Percentiles rank a stretch among this genome's conserved stretches.
phyloP scores from a whole-genome alignment of 2,888 invertebrate species.

The Campaea margaritaria region DNA sequence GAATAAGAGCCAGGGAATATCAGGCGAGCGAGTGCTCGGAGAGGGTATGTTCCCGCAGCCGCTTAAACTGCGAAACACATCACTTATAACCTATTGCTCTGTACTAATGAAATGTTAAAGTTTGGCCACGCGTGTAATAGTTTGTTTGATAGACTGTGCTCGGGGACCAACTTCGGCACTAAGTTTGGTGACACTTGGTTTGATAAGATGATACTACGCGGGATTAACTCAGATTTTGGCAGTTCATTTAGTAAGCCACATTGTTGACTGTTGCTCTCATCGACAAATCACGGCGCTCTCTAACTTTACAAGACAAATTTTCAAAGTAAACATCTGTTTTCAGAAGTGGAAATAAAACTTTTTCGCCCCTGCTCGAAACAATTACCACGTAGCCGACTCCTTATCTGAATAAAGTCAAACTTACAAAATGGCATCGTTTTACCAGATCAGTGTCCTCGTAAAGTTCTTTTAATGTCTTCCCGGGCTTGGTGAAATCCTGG shows the following conservation, averaged over 20 bases:
- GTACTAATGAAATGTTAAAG: slow-evolving; percentile 61
- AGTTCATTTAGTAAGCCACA: background rate
- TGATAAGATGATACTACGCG: slow-evolving; percentile 21
- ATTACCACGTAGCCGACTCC: slow-evolving; percentile 34
- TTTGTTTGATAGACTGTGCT: slow-evolving; percentile 36
- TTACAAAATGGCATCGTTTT: slow-evolving; percentile 41
- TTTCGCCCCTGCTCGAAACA: slow-evolving; percentile 30
- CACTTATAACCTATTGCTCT: slow-evolving; percentile 61
- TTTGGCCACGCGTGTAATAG: slow-evolving; percentile 48
- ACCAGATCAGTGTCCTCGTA: slow-evolving; percentile 46
- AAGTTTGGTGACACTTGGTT: slow-evolving; percentile 29
- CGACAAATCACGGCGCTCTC: too few relatives aligned
- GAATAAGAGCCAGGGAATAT: slow-evolving; percentile 78
- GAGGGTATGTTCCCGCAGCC: slow-evolving; percentile 50
- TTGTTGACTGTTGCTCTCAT: background rate
- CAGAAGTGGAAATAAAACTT: slow-evolving; percentile 20
- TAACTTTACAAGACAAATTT: background rate
- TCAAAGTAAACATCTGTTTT: slow-evolving; percentile 26
- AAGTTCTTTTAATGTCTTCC: slow-evolving; percentile 61
- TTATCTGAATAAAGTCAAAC: slow-evolving; percentile 38
- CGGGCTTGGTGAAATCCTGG: slow-evolving; percentile 56
- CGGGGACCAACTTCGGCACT: slow-evolving; percentile 29
- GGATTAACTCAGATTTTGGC: slow-evolving; percentile 2
- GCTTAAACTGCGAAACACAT: slow-evolving; percentile 67
- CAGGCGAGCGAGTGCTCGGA: slow-evolving; percentile 58